Base-by-base conservation (phyloP, 2,888 invertebrate genomes). In the Platycnemis pennipes region DNA sequence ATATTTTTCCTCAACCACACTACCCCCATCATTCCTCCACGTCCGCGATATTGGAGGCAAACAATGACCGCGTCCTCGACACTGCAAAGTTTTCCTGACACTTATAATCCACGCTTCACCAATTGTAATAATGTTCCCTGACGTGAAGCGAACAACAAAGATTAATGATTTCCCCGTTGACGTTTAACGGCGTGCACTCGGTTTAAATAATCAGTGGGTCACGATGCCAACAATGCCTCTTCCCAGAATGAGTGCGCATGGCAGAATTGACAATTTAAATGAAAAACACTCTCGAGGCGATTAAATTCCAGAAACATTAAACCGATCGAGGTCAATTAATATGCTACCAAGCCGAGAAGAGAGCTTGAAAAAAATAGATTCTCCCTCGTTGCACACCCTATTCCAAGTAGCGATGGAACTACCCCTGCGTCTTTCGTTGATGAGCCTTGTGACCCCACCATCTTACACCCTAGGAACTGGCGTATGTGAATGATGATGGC, bases 51-150 rank as follows among this genome's bases (percentile, higher is more conserved):
- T 77, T 77, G 31, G 31, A 77, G 77, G 77, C 77, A 77, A 37
- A 77, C 37, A 77, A 77, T 77, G 77, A 37, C 77, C 22, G 11
- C 77, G 37, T 77, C 31, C 77, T 26, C 77, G 13, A 26, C 13
- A 77, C 37, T 22, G 37, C 7, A 37, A 77, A 22, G 37, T 77
- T 77, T 77, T 77, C 37, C 77, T 13, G 77, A 37, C 77, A 31
- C 69, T 69, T n/a, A 77, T 77, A 77, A 77, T 77, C 77, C 77
- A 37, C 37, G 77, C 37, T 77, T 77, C 37, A 77, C 77, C 77
- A 77, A 77, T 77, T 77, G 31, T 77, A 77, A 77, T 77, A 77
- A 77, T 77, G 37, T 77, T 37, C 11, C 77, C 11, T 37, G 77
- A 37, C 31, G 37, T 2, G 37, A 37, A 13, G 37, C 37, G 77